Conservation (phyloP, 2,797 vertebrate genomes). For the Brotula barbata region DNA sequence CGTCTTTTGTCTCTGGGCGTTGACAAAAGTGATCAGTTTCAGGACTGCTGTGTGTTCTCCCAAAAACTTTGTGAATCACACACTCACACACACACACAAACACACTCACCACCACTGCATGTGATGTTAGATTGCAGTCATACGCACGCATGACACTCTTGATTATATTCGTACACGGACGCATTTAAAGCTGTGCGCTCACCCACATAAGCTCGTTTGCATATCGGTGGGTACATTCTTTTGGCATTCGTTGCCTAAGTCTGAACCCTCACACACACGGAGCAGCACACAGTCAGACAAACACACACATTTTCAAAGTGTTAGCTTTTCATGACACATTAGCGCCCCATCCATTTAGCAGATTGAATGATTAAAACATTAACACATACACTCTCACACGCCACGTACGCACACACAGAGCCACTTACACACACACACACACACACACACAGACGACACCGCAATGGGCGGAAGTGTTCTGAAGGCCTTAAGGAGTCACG, state of each 20-base stretch:
- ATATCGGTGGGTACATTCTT: conserved; percentile 17
- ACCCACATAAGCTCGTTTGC: conserved; percentile 3
- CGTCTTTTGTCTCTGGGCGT: too few species aligned
- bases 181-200: neutral
- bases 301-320: conserved; percentile 1
- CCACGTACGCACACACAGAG: neutral
- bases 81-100: neutral
- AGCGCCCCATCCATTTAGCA: conserved; percentile 3
- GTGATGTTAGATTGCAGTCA: neutral
- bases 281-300: conserved; percentile 2
- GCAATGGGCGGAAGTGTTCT: too few species aligned
- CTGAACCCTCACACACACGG: conserved; percentile 2
- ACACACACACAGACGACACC: neutral
- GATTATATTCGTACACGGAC: neutral
- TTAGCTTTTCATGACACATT: conserved; percentile 5
- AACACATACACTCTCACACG: neutral
- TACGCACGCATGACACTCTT: neutral
- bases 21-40: too few species aligned
- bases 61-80: conserved; percentile 2
- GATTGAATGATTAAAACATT: conserved; percentile 3
- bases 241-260: conserved; percentile 9
- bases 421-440: neutral
- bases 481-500: too few species aligned
- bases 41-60: too few species aligned
- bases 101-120: neutral